Conservation (phyloP, 2,888 invertebrate genomes). For the Protonemura montana region DNA sequence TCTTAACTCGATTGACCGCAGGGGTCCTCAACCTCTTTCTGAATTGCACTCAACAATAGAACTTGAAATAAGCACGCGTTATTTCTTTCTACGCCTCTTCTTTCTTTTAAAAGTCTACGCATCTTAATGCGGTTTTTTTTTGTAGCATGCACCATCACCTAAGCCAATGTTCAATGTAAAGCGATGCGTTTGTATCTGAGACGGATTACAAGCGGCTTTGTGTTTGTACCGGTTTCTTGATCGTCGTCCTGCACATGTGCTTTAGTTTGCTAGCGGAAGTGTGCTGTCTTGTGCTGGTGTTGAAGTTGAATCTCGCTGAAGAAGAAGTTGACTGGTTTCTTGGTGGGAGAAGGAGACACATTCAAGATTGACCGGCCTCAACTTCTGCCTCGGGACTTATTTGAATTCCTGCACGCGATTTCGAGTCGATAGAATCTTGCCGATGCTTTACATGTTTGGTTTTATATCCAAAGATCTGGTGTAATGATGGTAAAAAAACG, state of each 20-base stretch:
- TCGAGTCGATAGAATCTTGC: neutral
- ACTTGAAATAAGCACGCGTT: neutral
- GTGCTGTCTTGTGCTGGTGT: neutral
- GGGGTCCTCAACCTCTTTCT: constrained; percentile 9
- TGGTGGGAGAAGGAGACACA: neutral
- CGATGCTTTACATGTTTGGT: neutral
- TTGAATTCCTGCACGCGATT: neutral
- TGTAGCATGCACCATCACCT: neutral
- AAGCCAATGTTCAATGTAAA: neutral
- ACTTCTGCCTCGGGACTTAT: neutral
- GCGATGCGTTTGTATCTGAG: neutral
- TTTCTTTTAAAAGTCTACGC: neutral
- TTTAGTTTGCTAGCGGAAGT: neutral
- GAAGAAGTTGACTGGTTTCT: neutral
- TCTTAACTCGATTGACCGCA: neutral
- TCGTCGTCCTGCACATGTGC: neutral
- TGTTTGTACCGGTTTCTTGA: neutral
- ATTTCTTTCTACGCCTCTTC: neutral
- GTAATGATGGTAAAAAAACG: neutral
- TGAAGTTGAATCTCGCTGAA: neutral
- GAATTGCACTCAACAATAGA: neutral
- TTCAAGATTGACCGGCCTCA: neutral
- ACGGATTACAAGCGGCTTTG: neutral
- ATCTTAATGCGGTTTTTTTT: neutral
- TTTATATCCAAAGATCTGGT: neutral